Base-by-base conservation (phyloP, 2,888 invertebrate genomes). In the Diadegma fenestrale region DNA sequence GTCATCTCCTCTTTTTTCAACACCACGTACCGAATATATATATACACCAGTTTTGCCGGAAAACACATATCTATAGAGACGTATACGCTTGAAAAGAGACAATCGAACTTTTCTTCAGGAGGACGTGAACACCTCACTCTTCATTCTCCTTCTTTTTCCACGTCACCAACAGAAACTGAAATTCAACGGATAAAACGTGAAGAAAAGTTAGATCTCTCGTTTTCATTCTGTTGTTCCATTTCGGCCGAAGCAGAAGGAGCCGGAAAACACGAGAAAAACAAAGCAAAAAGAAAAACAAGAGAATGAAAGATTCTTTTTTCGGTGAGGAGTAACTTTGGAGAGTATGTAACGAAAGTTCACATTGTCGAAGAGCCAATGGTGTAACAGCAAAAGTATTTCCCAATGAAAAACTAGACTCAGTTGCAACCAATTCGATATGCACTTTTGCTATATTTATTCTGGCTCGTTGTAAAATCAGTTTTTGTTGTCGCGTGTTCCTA, bases 41-140 rank as follows among this genome's bases (percentile, higher is more conserved):
- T 61, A 54, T 14, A 19, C 22, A 48, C n/a, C 1, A 48, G 12
- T 68, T 64, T 22, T 17, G 54, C 14, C 26, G n/a, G 26, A 41
- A 41, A 64, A 45, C 26, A 17, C 48, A 64, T 76, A 19, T 26
- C 22, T 51, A 58, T 58, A 43, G 17, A 71, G 43, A 45, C 61
- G 19, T 43, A n/a, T n/a, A 63, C 17, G 51, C 26, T 75, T 58
- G 43, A 26, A 58, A 81, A 85, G 79, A 82, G 82, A 82, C 79
- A 76, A 82, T 85, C 79, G 79, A 82, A 82, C 58, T 82, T 85
- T 85, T 58, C 76, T 85, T 73, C 79, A 79, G 37, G 43, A 64
- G 58, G 79, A 80, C 80, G 75, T 72, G 81, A 78, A 43, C 61
- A 63, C 69, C 71, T 71, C 45, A 66, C 72, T 66, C 76, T 61